These are phyloP conservation scores for Amphipyra berbera DNA, from an alignment of 2,888 invertebrate genomes.

Conservation along the genomic window DNA sequence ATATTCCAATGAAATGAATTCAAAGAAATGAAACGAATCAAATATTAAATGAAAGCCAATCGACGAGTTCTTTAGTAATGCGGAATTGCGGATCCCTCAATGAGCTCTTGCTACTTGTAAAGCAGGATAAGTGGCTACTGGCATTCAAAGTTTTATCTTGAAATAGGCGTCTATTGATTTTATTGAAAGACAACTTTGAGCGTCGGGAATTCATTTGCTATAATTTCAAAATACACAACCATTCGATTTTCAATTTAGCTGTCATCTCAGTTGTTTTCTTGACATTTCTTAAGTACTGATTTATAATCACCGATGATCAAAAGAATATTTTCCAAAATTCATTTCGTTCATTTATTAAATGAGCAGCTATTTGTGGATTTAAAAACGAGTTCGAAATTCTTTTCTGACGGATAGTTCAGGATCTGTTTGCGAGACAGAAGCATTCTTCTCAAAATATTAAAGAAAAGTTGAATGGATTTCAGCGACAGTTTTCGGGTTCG, in stretches of 20 bases:
- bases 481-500: slow-evolving; percentile 81
- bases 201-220: not conserved
- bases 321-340: slow-evolving; percentile 2
- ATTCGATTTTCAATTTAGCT: slow-evolving; percentile 7
- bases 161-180: slow-evolving; percentile 2
- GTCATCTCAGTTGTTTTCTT: not conserved
- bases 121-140: not conserved
- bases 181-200: not conserved
- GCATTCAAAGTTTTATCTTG: slow-evolving; percentile 8
- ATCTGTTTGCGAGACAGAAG: slow-evolving; percentile 63
- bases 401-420: slow-evolving; percentile 14
- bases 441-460: slow-evolving; percentile 78
- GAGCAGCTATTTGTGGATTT: slow-evolving; percentile 4
- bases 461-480: slow-evolving; percentile 81
- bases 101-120: slow-evolving; percentile 9
- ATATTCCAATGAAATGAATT: not conserved
- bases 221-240: slow-evolving; percentile 2
- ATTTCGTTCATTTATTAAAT: slow-evolving; percentile 15
- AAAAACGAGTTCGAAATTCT: slow-evolving; percentile 18
- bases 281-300: not conserved
- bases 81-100: slow-evolving; percentile 9
- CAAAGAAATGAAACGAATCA: not conserved
- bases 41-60: not conserved
- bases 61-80: not conserved
- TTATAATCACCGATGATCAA: slow-evolving; percentile 3